Evolutionary conservation across 2,888 invertebrate genomes (phyloP), one percentile per base, ranked within the genome.

Genomic region (Tubulanus polymorphus): DNA sequence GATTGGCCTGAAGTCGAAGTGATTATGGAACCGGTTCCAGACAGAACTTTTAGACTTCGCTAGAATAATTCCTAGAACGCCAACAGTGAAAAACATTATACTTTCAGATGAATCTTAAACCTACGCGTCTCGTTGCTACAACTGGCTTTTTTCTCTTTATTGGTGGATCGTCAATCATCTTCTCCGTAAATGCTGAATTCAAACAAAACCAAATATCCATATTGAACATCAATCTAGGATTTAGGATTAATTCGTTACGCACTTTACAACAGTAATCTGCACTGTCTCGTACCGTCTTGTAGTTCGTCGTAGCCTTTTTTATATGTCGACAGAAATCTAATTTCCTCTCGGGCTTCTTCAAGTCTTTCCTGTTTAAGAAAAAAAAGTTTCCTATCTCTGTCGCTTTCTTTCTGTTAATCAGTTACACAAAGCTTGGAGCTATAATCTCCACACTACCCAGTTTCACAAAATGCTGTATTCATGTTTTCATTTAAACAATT

Each of bases 231-330:
- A n/a, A n/a, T n/a, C n/a, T n/a, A n/a, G n/a, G n/a, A n/a, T n/a
- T n/a, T n/a, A 46, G 29, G 15, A 5, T 46, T 48, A 51, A 20
- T 6, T 8, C 25, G 8, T 51, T 37, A 37, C 23, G 5, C n/a
- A 48, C 27, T 27, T 8, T 8, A 8, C 10, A 15, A 8, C n/a
- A 8, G 10, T 28, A 15, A 48, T 48, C 27, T 48, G 27, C 12
- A 48, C 6, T 8, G 46, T n/a, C 10, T 10, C 60, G 60, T 57
- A 71, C 72, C 75, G 56, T 67, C 64, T 30, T 74, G 66, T n/a
- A 76, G 56, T 37, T 71, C 66, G 64, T 74, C 76, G 64, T 76
- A 76, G 29, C 73, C 73, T 54, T 69, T 69, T 57, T 76, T 75
- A 63, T 70, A 76, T 56, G 67, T 62, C 3, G 65, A 63, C 15